phyloP scores from a whole-genome alignment of 2,113 vertebrate genomes.

The Leptodactylus fuscus region DNA sequence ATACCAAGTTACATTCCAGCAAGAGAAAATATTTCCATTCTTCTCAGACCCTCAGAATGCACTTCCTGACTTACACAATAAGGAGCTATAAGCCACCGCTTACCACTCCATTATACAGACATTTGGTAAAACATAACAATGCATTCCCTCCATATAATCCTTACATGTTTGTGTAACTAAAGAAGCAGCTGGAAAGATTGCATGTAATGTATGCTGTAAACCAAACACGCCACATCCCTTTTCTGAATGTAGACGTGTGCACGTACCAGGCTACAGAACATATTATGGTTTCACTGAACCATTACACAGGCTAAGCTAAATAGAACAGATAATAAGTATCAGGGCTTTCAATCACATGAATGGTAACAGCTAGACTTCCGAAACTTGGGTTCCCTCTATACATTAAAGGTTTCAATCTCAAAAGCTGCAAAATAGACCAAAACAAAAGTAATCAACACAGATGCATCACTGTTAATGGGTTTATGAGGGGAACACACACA shows the following conservation, averaged over 20 bases:
- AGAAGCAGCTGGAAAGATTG: conserved; percentile 77
- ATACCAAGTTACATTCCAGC: conserved; percentile 43
- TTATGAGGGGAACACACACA: no score
- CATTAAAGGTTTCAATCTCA: background rate
- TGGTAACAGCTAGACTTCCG: no score
- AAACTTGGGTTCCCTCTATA: no score
- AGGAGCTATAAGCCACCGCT: conserved; percentile 64
- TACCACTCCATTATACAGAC: conserved; percentile 73
- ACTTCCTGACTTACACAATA: conserved; percentile 71
- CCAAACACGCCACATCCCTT: conserved; percentile 58
- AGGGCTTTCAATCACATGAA: background rate
- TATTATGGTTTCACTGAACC: no score
- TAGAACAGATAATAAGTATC: background rate
- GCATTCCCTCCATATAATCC: conserved; percentile 74
- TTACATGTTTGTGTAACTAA: conserved; percentile 73
- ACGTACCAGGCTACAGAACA: no score
- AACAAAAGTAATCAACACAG: background rate
- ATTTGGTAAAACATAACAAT: conserved; percentile 67
- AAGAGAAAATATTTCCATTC: background rate
- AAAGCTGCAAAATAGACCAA: background rate
- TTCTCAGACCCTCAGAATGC: conserved; percentile 43
- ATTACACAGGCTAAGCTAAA: background rate
- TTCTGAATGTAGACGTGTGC: background rate
- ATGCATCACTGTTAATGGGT: background rate
- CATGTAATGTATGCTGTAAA: conserved; percentile 49